Percentiles rank a stretch among this genome's conserved stretches.
phyloP scores from a whole-genome alignment of 2,113 vertebrate genomes.

The Tychaedon coryphoeus region DNA sequence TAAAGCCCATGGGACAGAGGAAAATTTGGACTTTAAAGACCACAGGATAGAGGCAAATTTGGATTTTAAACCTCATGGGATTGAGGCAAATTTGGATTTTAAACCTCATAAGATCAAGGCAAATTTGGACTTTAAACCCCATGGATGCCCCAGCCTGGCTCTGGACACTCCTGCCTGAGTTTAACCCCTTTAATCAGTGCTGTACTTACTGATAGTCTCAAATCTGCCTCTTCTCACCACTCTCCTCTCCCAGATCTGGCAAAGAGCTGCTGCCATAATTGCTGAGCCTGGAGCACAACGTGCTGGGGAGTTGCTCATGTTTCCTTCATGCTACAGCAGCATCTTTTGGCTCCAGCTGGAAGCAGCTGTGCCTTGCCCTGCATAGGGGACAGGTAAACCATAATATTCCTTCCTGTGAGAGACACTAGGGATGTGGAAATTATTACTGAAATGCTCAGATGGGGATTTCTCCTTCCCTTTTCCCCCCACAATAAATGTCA shows the following conservation, averaged over 20 bases:
- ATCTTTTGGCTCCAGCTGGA: not conserved
- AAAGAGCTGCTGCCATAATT: not conserved
- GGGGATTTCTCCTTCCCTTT: not conserved
- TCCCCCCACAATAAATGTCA: conserved; percentile 46
- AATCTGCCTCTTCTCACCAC: not conserved
- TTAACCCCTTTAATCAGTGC: fast-evolving
- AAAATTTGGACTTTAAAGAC: not conserved
- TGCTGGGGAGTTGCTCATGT: not conserved
- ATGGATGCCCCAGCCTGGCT: not conserved
- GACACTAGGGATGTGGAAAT: not conserved
- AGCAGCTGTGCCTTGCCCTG: not conserved
- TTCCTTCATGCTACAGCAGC: not conserved
- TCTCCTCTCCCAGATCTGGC: not conserved
- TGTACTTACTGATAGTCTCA: fast-evolving
- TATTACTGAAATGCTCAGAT: not conserved
- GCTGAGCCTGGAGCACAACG: not conserved
- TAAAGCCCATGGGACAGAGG: fast-evolving
- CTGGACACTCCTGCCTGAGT: not conserved
- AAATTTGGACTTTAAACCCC: not conserved
- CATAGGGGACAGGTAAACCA: not conserved
- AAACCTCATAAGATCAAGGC: fast-evolving
- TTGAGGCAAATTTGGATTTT: not conserved
- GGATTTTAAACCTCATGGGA: fast-evolving
- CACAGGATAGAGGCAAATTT: too few species aligned
- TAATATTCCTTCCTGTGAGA: not conserved